A percentile compares a stretch with the other conserved stretches of the same genome.
phyloP scores from a whole-genome alignment of 2,797 vertebrate genomes.

The Melopsittacus undulatus region DNA sequence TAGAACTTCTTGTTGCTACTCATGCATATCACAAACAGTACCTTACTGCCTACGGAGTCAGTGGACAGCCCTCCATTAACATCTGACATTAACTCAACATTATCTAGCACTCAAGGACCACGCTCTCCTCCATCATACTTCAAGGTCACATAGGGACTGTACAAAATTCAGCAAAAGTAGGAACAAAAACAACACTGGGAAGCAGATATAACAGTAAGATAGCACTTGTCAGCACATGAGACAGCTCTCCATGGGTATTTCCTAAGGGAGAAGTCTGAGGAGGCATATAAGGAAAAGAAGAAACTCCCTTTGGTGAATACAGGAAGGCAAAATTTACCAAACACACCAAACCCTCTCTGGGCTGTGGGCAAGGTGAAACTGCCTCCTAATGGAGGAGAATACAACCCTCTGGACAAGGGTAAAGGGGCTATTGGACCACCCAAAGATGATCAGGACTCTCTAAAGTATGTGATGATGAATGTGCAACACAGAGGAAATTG shows the following conservation, averaged over 20 bases:
- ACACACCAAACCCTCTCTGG: rapidly evolving
- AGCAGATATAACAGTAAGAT: neutral
- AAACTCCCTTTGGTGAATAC: neutral
- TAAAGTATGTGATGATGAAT: neutral
- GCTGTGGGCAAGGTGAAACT: neutral
- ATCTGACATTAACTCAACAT: neutral
- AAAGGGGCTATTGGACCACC: rapidly evolving
- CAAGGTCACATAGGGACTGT: neutral
- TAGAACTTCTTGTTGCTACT: neutral
- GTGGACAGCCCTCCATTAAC: neutral
- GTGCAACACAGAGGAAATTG: neutral
- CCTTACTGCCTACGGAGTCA: neutral
- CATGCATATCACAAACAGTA: neutral
- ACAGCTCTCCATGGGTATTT: neutral
- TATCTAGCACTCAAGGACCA: neutral
- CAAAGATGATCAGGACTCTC: neutral
- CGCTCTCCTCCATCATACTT: neutral
- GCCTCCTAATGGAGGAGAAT: neutral
- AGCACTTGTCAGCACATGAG: neutral
- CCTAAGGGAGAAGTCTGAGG: neutral
- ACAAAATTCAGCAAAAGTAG: neutral
- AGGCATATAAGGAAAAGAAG: neutral
- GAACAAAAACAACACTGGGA: neutral
- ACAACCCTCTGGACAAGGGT: neutral
- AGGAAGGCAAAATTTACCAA: neutral